A percentile compares a stretch with the other conserved stretches of the same genome.
Conservation (phyloP, 1,140 invertebrate genomes). For the Cotesia chilonis region DNA sequence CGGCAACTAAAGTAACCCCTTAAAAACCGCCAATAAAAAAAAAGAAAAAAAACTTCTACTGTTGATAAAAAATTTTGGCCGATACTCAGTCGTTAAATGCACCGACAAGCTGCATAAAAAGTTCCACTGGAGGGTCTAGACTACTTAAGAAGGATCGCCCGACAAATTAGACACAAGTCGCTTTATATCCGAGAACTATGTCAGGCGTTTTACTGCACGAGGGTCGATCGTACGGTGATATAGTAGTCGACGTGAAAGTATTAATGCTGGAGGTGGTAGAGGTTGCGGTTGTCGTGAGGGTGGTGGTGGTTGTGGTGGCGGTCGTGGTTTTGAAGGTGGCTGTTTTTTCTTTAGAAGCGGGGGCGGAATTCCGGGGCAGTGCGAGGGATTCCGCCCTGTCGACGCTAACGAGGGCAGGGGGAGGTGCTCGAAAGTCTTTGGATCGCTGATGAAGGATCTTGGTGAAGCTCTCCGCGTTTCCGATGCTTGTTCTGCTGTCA, state of each 20-base stretch:
- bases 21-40: background rate
- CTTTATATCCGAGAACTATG: conserved; percentile 53
- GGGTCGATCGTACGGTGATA: conserved; percentile 47
- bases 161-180: conserved; percentile 52
- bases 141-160: background rate
- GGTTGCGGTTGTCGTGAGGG: background rate
- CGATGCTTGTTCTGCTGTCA: conserved; percentile 34
- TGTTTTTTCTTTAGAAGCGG: conserved; percentile 9
- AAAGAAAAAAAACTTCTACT: background rate
- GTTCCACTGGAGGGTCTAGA: background rate
- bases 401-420: conserved; percentile 16
- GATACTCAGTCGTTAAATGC: conserved; percentile 14
- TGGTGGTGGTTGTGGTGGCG: background rate
- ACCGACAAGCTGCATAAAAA: background rate
- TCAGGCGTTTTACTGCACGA: conserved; percentile 56
- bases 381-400: conserved; percentile 31
- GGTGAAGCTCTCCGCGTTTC: conserved; percentile 22
- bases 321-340: background rate
- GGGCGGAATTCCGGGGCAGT: background rate
- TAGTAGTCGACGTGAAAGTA: background rate
- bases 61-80: conserved; percentile 13
- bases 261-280: background rate
- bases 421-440: conserved; percentile 27
- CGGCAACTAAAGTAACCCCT: background rate
- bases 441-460: conserved; percentile 32